phyloP scores from a whole-genome alignment of 2,888 invertebrate genomes.

The Tuberolachnus salignus region DNA sequence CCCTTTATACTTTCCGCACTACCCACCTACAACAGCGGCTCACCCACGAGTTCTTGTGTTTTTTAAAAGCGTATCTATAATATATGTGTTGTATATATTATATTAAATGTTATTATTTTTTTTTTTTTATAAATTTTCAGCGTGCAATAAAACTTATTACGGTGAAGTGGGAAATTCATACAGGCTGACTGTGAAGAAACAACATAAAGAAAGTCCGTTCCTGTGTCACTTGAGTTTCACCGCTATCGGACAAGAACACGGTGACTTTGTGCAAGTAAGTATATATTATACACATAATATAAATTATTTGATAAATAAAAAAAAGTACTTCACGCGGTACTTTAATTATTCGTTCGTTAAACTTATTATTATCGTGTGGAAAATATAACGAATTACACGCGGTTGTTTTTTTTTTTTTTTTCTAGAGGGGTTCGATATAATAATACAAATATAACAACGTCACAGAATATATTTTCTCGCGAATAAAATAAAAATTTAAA shows the following conservation, averaged over 20 bases:
- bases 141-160: constrained; percentile 90
- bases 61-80: too few relatives aligned
- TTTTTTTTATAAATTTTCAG: constrained; percentile 65
- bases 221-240: constrained; percentile 90
- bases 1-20: too few relatives aligned
- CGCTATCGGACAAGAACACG: constrained; percentile 85
- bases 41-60: too few relatives aligned
- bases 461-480: too few relatives aligned
- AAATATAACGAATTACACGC: neutral
- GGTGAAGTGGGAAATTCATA: constrained; percentile 84
- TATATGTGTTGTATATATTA: neutral
- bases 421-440: neutral
- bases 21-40: too few relatives aligned
- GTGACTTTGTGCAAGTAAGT: constrained; percentile 83
- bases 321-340: constrained; percentile 15
- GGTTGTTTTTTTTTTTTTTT: neutral
- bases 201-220: constrained; percentile 79
- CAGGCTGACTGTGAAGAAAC: constrained; percentile 76
- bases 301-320: constrained; percentile 13
- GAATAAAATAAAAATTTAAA: too few relatives aligned
- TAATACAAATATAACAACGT: neutral
- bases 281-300: neutral
- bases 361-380: neutral
- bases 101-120: too few relatives aligned
- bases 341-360: constrained; percentile 8